Evolutionary conservation across 2,113 vertebrate species (phyloP).

Genomic region (Solenodon paradoxus): DNA sequence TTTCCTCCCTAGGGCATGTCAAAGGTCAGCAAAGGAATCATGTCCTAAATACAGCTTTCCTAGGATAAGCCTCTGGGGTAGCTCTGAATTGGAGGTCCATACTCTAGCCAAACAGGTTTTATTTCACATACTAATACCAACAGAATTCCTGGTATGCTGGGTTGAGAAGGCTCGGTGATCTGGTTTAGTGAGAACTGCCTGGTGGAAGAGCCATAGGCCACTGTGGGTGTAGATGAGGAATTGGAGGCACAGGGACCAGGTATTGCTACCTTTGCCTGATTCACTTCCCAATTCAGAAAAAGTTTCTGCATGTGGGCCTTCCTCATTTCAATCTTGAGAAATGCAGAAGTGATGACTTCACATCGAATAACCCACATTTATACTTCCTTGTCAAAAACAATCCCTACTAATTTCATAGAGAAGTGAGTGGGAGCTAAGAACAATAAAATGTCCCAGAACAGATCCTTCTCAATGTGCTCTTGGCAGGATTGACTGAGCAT

Average conservation of each 20-base stretch:
- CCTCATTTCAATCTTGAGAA: neutral
- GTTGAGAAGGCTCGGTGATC: neutral
- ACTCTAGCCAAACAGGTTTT: neutral
- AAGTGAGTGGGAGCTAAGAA: neutral
- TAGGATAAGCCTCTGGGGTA: neutral
- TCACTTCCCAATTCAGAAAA: neutral
- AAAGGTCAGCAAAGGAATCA: neutral
- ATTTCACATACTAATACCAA: neutral
- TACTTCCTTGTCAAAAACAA: neutral
- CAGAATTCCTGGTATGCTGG: neutral
- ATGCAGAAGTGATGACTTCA: neutral
- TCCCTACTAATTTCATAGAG: neutral
- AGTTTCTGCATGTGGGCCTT: neutral
- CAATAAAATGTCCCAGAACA: neutral
- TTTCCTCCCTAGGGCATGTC: neutral
- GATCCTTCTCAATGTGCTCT: neutral
- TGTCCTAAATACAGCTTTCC: slow-evolving; percentile 1
- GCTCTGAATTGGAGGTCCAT: neutral
- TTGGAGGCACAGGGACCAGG: no score
- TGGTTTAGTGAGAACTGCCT: neutral
- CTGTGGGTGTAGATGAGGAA: neutral
- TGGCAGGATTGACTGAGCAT: neutral
- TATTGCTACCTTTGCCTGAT: neutral
- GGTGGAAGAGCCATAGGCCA: neutral
- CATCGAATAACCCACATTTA: neutral